A percentile compares a stretch with the other conserved stretches of the same genome.
These are phyloP conservation scores for Electrona antarctica DNA, from an alignment of 2,113 vertebrate species.

Conservation along the genomic window DNA sequence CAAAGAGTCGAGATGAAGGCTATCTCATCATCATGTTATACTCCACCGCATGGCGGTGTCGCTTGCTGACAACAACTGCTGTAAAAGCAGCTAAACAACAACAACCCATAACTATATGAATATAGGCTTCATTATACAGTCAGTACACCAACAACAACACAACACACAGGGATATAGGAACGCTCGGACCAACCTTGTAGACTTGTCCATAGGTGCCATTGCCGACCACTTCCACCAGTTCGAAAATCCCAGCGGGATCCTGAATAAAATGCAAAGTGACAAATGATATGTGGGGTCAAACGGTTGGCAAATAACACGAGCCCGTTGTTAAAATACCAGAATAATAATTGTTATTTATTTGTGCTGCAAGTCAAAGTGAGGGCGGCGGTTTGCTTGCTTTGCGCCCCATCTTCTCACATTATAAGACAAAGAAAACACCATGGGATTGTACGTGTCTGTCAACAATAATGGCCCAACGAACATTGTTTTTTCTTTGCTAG, in stretches of 20 bases:
- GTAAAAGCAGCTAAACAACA: no score
- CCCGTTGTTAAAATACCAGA: background rate
- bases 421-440: conserved; percentile 70
- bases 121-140: no score
- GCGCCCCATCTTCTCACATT: conserved; percentile 57
- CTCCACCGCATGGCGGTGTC: no score
- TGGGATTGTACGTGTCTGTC: conserved; percentile 33
- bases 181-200: conserved; percentile 87
- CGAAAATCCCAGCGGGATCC: conserved; percentile 91
- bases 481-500: no score
- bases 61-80: no score
- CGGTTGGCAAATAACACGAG: background rate
- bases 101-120: no score
- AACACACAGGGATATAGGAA: background rate
- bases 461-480: conserved; percentile 11
- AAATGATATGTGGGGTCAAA: background rate
- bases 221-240: conserved; percentile 89
- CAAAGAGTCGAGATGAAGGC: background rate
- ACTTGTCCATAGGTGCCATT: conserved; percentile 92
- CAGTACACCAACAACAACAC: background rate
- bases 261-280: conserved; percentile 46
- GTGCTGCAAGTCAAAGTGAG: conserved; percentile 7
- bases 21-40: no score
- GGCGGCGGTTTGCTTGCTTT: conserved; percentile 32
- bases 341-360: no score